Evolutionary conservation across 2,888 invertebrate species (phyloP), one percentile per base, ranked within the genome.

Genomic region (Taenaris catops): DNA sequence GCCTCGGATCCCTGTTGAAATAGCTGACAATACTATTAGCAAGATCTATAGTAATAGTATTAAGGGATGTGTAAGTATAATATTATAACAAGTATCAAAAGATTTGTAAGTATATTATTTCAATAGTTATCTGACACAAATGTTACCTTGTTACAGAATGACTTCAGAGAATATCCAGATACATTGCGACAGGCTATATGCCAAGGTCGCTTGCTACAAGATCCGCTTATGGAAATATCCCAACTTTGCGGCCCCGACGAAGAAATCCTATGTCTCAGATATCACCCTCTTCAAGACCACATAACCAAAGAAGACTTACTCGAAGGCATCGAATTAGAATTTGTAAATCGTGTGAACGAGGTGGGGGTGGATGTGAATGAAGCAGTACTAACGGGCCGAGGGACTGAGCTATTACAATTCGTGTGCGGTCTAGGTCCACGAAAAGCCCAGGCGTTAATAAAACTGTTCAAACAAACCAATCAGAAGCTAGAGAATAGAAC

Each of bases 361-460:
- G 98, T 99, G 0, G 99, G 99, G 3, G 97, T 99, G 0, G 99
- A 99, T 61, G 92, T 99, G 4, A 99, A 99, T 66, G 90, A 95
- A 57, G 96, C 97, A 0, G 94, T 99, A 0, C 91, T 96, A 42
- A 95, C 95, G 39, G 91, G 95, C 0, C 93, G 98, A 54, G 95
- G 96, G 0, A 91, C 94, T 0, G 94, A 96, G 62, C 71, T 99
- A 27, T 90, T 99, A 2, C 99, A 99, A 75, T 99, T 99, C 69
- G 94, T 99, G 8, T 98, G 98, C 70, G 99, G 99, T 8, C 80
- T 99, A 14, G 99, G 99, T 0, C 96, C 98, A 0, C 89, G 99
- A 45, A 99, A 99, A 76, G 97, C 96, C 0, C 93, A 94, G 59
- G 95, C 95, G 0, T 67, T 96, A 21, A 88, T 96, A 1, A 95